Conservation (phyloP, 1,140 invertebrate genomes). For the Eufriesea mexicana region DNA sequence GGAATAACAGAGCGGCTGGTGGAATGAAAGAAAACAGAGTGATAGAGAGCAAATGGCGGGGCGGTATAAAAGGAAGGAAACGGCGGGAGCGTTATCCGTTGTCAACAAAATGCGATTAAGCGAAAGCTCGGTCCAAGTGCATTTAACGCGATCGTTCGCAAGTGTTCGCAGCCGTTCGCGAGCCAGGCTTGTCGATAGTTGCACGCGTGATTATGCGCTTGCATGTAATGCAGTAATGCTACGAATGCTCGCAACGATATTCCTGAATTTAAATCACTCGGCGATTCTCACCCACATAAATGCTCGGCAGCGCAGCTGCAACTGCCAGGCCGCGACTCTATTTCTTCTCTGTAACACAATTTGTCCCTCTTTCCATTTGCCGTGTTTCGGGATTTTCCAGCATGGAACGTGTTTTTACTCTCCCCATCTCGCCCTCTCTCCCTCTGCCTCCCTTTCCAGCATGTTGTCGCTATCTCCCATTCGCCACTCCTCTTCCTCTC, state of each 20-base stretch:
- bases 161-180: neutral
- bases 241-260: conserved; percentile 32
- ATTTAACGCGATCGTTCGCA: neutral
- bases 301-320: conserved; percentile 25
- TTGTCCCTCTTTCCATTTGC: conserved; percentile 36
- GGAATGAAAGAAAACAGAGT: neutral
- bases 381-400: conserved; percentile 41
- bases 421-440: too few relatives aligned
- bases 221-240: conserved; percentile 39
- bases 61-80: neutral
- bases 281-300: conserved; percentile 43
- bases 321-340: conserved; percentile 34
- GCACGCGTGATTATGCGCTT: conserved; percentile 33
- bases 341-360: conserved; percentile 49
- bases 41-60: neutral
- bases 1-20: neutral
- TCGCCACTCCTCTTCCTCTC: neutral
- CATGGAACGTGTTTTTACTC: conserved; percentile 26
- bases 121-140: conserved; percentile 6
- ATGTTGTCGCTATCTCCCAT: neutral
- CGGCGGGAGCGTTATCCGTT: neutral
- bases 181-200: conserved; percentile 28
- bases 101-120: conserved; percentile 18
- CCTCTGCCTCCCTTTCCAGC: neutral
- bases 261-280: conserved; percentile 50